Evolutionary conservation across 2,113 vertebrate species (phyloP).

Genomic region (Eretmochelys imbricata): DNA sequence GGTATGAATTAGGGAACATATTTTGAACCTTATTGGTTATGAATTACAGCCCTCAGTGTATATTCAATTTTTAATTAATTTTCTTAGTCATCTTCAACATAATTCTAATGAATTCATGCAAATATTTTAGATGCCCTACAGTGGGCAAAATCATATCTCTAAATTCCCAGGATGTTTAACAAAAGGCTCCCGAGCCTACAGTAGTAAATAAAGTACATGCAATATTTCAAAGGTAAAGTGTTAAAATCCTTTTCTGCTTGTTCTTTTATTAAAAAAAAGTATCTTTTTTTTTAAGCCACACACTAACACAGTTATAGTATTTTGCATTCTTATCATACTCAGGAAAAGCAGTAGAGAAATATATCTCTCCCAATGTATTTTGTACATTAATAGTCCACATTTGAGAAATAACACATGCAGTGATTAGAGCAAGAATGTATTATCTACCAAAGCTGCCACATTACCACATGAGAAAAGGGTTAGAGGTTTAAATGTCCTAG

Average conservation of each 20-base stretch:
- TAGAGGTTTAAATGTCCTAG: neutral
- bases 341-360: conserved; percentile 4
- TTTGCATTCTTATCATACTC: neutral
- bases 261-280: neutral
- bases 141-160: neutral
- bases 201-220: neutral
- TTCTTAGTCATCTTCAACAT: conserved; percentile 35
- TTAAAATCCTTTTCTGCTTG: neutral
- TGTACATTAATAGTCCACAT: neutral
- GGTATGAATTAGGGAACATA: conserved; percentile 44
- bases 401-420: neutral
- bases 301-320: neutral
- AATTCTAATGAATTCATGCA: neutral
- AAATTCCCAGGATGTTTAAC: conserved; percentile 9
- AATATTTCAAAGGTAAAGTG: neutral
- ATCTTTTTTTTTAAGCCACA: neutral
- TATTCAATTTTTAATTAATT: conserved; percentile 60
- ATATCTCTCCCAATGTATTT: neutral
- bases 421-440: neutral
- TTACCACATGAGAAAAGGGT: neutral
- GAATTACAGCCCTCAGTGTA: conserved; percentile 55
- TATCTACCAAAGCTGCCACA: neutral
- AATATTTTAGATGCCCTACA: neutral
- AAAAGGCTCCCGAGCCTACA: neutral
- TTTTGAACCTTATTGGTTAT: conserved; percentile 43